These are phyloP conservation scores for Rhopalosiphum nymphaeae DNA, from an alignment of 2,888 invertebrate genomes.

Conservation along the genomic window DNA sequence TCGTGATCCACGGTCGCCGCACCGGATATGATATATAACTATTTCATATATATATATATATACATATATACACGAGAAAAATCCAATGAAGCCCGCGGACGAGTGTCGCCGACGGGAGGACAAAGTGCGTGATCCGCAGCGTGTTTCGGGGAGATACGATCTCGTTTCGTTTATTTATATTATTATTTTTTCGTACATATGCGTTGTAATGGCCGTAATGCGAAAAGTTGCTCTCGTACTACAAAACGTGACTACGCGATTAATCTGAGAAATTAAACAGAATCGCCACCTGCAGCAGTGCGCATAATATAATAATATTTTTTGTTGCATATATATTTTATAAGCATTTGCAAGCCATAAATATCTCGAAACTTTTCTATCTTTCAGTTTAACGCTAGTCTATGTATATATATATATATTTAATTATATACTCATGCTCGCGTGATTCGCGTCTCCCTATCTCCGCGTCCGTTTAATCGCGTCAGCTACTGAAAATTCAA, in stretches of 20 bases:
- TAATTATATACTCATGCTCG: background rate
- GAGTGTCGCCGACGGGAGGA: background rate
- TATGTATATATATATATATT: background rate
- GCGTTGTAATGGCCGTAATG: background rate
- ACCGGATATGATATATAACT: background rate
- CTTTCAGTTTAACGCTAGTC: background rate
- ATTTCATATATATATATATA: background rate
- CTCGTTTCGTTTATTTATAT: background rate
- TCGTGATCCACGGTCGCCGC: background rate
- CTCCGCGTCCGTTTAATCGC: background rate
- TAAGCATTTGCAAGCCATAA: background rate
- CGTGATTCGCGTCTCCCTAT: background rate
- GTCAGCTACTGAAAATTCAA: background rate
- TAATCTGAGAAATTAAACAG: conserved; percentile 27
- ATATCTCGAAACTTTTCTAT: background rate
- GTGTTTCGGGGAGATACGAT: background rate
- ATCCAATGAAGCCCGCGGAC: background rate
- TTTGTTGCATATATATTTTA: background rate
- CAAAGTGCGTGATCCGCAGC: background rate
- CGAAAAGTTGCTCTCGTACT: background rate
- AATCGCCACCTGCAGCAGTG: background rate
- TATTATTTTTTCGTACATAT: background rate
- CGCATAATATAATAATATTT: background rate
- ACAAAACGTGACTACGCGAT: background rate
- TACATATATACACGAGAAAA: background rate